phyloP scores from a whole-genome alignment of 2,888 invertebrate genomes.

The Drosophila aldrichi region DNA sequence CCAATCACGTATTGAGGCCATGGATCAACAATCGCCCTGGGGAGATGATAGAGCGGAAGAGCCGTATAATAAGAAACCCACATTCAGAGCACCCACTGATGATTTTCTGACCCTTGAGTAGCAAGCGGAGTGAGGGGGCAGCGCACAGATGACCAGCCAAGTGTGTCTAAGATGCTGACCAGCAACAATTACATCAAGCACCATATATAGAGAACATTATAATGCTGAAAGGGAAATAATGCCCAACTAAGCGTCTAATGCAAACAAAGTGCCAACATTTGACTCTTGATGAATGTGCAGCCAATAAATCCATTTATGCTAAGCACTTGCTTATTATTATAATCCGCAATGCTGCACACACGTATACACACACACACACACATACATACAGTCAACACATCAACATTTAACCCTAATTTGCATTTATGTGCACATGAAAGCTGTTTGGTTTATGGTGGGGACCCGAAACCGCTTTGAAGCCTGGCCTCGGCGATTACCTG shows the following conservation, averaged over 20 bases:
- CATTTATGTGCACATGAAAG: conserved; percentile 73
- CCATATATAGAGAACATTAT: neutral
- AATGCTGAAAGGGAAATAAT: conserved; percentile 17
- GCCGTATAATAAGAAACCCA: neutral
- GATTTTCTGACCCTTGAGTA: neutral
- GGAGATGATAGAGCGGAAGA: neutral
- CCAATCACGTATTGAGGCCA: neutral
- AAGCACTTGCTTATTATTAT: conserved; percentile 80
- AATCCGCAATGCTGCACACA: conserved; percentile 57
- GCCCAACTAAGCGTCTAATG: conserved; percentile 53
- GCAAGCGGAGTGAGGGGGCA: neutral
- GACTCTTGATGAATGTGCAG: conserved; percentile 76
- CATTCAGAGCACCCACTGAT: neutral
- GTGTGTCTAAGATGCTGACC: conserved; percentile 11
- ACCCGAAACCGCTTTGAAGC: conserved; percentile 15
- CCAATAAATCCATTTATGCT: conserved; percentile 77
- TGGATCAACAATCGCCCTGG: neutral
- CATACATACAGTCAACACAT: conserved; percentile 45
- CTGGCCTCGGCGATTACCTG: conserved; percentile 65
- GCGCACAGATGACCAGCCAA: neutral
- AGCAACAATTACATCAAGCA: conserved; percentile 8
- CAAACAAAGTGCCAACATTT: conserved; percentile 64
- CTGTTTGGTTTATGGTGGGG: conserved; percentile 49
- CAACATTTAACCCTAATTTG: conserved; percentile 79
- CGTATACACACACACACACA: conserved; percentile 7